Evolutionary conservation across 2,113 vertebrate species (phyloP).

Genomic region (Perognathus longimembris): DNA sequence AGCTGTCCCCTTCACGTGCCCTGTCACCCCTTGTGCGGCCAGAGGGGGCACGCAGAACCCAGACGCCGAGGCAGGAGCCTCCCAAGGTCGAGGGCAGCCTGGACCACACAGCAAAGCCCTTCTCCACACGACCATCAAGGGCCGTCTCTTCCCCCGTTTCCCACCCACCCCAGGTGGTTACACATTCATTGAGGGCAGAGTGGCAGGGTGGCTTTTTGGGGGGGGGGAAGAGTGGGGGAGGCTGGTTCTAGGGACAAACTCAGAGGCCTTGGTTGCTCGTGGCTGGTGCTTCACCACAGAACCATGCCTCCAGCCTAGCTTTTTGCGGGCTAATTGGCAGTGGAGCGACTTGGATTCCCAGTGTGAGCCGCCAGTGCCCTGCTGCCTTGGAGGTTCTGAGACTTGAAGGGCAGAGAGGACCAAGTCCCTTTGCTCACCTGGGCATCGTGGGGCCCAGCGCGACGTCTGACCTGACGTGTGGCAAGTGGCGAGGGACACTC

Average conservation of each 20-base stretch:
- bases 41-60: no score
- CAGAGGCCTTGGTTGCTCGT: no score
- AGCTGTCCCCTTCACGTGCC: fast-evolving
- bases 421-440: not conserved
- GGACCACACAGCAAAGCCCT: not conserved
- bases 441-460: not conserved
- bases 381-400: not conserved
- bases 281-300: no score
- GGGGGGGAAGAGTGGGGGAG: no score
- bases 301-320: no score
- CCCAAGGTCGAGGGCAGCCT: not conserved
- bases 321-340: no score
- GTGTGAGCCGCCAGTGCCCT: no score
- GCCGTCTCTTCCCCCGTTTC: not conserved
- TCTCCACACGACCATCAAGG: not conserved
- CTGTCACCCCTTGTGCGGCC: no score
- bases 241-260: no score
- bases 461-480: not conserved
- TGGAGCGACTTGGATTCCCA: no score
- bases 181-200: not conserved
- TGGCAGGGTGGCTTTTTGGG: not conserved
- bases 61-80: not conserved
- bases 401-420: not conserved
- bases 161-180: no score
- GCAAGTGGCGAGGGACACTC: not conserved